These are phyloP conservation scores for Eleutherodactylus coqui DNA, from an alignment of 2,797 vertebrate genomes.

Conservation along the genomic window DNA sequence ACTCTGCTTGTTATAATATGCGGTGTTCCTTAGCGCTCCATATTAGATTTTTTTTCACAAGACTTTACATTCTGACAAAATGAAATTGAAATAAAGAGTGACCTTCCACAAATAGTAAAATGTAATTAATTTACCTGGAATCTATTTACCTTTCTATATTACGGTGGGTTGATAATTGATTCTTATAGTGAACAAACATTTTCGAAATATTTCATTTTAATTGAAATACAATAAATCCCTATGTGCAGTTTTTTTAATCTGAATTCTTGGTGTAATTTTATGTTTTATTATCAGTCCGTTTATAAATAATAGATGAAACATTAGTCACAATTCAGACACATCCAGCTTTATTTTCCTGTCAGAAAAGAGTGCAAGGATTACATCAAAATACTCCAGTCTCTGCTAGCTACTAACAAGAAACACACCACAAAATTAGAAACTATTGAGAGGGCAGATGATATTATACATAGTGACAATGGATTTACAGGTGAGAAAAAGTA, in stretches of 20 bases:
- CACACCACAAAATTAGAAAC: constrained; percentile 84
- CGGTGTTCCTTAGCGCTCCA: background rate
- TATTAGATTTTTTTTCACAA: background rate
- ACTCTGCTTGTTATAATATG: background rate
- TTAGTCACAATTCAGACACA: constrained; percentile 75
- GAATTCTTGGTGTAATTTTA: background rate
- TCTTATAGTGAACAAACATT: too few species aligned
- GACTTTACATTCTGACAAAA: background rate
- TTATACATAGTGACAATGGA: constrained; percentile 76
- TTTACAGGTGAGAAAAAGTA: constrained; percentile 75
- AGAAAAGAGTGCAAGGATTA: constrained; percentile 82
- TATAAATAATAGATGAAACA: constrained; percentile 22
- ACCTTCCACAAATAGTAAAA: too few species aligned
- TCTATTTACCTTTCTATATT: too few species aligned
- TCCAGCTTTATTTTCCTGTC: constrained; percentile 84
- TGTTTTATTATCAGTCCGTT: background rate
- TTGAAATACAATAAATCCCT: too few species aligned
- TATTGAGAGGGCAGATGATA: constrained; percentile 71
- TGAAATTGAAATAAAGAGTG: too few species aligned
- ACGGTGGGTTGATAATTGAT: too few species aligned
- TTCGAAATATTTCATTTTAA: too few species aligned
- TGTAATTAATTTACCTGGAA: too few species aligned
- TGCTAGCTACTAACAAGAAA: constrained; percentile 85
- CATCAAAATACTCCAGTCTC: constrained; percentile 86
- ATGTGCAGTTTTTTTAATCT: too few species aligned